Conservation (phyloP, 2,888 invertebrate genomes). For the Oxytorus armatus region DNA sequence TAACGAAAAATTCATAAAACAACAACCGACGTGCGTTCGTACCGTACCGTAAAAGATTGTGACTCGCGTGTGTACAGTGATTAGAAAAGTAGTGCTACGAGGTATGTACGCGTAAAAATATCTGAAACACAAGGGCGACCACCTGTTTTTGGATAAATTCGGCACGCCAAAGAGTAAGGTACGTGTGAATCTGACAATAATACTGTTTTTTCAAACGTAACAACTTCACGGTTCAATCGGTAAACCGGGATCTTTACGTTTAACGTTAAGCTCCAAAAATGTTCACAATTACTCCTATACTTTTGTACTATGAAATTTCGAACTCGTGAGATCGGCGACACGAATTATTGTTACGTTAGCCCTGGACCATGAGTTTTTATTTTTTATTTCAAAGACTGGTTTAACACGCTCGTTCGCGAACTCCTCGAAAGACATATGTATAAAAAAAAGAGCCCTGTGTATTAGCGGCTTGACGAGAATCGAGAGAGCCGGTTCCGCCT, state of each 20-base stretch:
- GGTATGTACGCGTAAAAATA: conserved; percentile 12
- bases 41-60: conserved; percentile 26
- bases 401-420: conserved; percentile 33
- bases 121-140: conserved; percentile 50
- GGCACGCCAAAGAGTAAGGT: conserved; percentile 62
- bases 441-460: conserved; percentile 8
- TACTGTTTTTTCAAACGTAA: conserved; percentile 1
- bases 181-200: background rate
- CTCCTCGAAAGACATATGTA: conserved; percentile 32
- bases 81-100: conserved; percentile 51
- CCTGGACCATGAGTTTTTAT: conserved; percentile 35
- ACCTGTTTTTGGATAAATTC: conserved; percentile 69
- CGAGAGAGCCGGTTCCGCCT: conserved; percentile 62
- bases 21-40: background rate
- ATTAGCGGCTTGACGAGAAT: conserved; percentile 37
- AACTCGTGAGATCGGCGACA: conserved; percentile 14
- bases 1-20: background rate
- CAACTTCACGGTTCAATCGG: conserved; percentile 17
- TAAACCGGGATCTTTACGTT: conserved; percentile 5
- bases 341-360: conserved; percentile 40
- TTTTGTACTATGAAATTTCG: conserved; percentile 4
- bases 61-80: conserved; percentile 45
- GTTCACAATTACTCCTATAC: too few species aligned
- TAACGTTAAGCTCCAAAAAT: background rate
- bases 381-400: conserved; percentile 50